These are phyloP conservation scores for Trididemnum clinides DNA, from an alignment of 23 tunicate species.

Conservation along the genomic window DNA sequence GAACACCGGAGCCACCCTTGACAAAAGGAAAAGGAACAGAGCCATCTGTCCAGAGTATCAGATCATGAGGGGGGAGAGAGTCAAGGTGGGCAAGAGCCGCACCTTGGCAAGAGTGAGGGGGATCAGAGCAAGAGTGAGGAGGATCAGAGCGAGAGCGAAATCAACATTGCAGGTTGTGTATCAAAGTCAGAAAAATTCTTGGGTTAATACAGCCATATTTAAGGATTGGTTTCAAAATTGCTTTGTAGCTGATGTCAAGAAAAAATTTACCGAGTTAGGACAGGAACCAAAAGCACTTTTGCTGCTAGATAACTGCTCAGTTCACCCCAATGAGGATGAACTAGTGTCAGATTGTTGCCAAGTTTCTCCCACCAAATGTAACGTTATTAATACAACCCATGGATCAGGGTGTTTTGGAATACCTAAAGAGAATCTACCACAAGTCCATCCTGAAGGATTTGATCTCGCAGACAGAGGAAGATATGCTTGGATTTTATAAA, in stretches of 20 bases:
- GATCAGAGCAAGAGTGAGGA: too few species aligned
- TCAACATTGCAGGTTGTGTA: background rate
- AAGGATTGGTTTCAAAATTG: background rate
- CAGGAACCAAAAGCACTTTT: background rate
- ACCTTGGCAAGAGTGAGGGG: too few species aligned
- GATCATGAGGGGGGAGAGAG: too few species aligned
- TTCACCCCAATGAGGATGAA: background rate
- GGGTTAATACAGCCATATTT: background rate
- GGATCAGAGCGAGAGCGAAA: too few species aligned
- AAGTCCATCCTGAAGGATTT: background rate
- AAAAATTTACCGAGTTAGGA: background rate
- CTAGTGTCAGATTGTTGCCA: background rate
- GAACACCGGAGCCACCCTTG: too few species aligned
- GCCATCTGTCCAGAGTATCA: too few species aligned
- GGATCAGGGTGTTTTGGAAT: slow-evolving; percentile 1
- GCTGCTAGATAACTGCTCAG: background rate
- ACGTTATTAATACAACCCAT: background rate
- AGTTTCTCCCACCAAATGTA: slow-evolving; percentile 10
- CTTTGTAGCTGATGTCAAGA: background rate
- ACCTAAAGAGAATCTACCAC: background rate
- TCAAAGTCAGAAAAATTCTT: too few species aligned
- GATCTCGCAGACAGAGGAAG: background rate
- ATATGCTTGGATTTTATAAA: background rate
- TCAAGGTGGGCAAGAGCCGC: too few species aligned
- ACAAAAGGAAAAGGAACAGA: too few species aligned